Evolutionary conservation across 1,140 invertebrate species (phyloP).

Genomic region (Meteorus sp.): DNA sequence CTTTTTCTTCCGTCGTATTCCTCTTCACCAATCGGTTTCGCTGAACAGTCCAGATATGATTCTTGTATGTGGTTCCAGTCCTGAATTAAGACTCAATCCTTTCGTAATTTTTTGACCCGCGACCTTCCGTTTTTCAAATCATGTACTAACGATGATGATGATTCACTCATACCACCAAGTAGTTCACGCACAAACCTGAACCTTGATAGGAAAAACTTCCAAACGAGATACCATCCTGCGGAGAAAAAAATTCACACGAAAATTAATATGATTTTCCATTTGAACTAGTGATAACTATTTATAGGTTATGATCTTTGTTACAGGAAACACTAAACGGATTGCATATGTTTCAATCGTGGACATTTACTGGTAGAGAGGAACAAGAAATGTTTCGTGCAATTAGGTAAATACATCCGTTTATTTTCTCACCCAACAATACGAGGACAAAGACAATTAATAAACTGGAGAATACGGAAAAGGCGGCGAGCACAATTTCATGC

Average conservation of each 20-base stretch:
- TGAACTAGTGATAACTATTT: neutral
- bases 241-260: constrained; percentile 28
- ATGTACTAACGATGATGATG: constrained; percentile 58
- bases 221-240: constrained; percentile 87
- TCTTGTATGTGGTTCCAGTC: too few relatives aligned
- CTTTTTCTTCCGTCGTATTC: too few relatives aligned
- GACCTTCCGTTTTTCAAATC: constrained; percentile 61
- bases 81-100: constrained; percentile 67
- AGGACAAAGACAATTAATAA: constrained; percentile 58
- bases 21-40: too few relatives aligned
- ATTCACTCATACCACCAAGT: constrained; percentile 71
- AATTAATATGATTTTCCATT: constrained; percentile 22
- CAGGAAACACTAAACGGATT: neutral
- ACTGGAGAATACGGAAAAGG: constrained; percentile 58
- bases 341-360: too few relatives aligned
- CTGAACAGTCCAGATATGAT: too few relatives aligned
- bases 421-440: constrained; percentile 57
- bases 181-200: constrained; percentile 85
- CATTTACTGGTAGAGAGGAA: too few relatives aligned
- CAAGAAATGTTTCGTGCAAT: constrained; percentile 1
- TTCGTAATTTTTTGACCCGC: constrained; percentile 62
- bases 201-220: constrained; percentile 84
- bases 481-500: constrained; percentile 59
- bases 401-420: constrained; percentile 14
- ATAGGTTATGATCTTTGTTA: neutral